phyloP scores from a whole-genome alignment of 92 coral and sea anemone species.

The Zoanthus sansibaricus region DNA sequence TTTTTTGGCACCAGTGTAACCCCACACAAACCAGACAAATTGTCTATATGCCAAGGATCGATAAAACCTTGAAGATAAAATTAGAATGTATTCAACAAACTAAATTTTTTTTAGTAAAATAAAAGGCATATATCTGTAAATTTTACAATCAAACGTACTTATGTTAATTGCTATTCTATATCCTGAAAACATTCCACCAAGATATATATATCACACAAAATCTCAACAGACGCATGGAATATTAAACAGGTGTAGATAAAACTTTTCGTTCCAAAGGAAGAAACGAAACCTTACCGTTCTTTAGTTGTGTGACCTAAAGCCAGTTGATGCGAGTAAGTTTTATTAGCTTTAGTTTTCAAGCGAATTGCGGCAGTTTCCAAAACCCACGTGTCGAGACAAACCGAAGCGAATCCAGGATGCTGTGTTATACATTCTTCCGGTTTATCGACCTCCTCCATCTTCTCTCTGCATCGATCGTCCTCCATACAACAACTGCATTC shows the following conservation, averaged over 20 bases:
- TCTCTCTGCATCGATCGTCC: slow-evolving; percentile 41
- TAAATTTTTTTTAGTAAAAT: not conserved
- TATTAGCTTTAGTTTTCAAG: slow-evolving; percentile 52
- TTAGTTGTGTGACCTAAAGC: slow-evolving; percentile 47
- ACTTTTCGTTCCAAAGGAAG: not conserved
- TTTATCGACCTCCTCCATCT: slow-evolving; percentile 35
- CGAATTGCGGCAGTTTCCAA: slow-evolving; percentile 65
- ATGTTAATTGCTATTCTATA: not conserved
- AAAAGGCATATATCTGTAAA: not conserved
- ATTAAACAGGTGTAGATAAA: not conserved
- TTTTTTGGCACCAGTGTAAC: slow-evolving; percentile 39
- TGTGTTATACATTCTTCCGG: slow-evolving; percentile 44
- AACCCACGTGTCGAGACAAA: slow-evolving; percentile 69
- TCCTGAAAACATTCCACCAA: not conserved
- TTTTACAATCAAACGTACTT: not conserved
- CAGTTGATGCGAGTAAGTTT: slow-evolving; percentile 55
- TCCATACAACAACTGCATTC: slow-evolving; percentile 59
- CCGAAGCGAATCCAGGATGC: slow-evolving; percentile 65
- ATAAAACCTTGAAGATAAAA: slow-evolving; percentile 35
- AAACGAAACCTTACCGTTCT: slow-evolving; percentile 44
- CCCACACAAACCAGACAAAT: slow-evolving; percentile 60
- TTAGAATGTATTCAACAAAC: not conserved
- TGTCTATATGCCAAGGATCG: slow-evolving; percentile 60
- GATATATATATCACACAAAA: not conserved
- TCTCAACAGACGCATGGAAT: not conserved